A percentile compares a stretch with the other conserved stretches of the same genome.
Conservation (phyloP, 2,797 vertebrate species). For the Buphagus erythrorhynchus region DNA sequence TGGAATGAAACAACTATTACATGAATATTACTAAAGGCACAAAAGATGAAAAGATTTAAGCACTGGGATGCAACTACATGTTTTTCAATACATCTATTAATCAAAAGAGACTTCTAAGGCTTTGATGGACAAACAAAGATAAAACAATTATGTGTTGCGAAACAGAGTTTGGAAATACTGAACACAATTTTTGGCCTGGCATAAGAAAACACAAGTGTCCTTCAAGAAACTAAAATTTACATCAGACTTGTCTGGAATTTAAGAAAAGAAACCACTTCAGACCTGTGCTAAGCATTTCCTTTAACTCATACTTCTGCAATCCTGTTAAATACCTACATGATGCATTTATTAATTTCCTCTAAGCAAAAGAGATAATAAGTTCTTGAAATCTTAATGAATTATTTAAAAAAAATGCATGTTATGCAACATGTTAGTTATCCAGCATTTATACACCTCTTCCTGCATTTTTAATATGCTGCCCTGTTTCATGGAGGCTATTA, state of each 20-base stretch:
- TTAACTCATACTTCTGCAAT: neutral
- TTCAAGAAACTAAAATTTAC: constrained; percentile 23
- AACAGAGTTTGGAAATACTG: neutral
- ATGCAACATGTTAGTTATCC: neutral
- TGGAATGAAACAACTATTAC: neutral
- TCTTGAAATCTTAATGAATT: neutral
- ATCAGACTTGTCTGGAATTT: neutral
- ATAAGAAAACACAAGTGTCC: neutral
- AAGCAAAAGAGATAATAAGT: neutral
- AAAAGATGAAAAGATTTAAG: neutral
- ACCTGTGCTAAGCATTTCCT: neutral
- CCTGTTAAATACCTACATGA: neutral
- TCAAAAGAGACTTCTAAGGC: neutral
- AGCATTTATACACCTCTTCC: neutral
- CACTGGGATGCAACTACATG: neutral
- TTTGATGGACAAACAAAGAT: neutral
- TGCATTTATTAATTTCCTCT: neutral
- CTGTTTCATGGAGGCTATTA: neutral
- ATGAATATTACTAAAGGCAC: neutral
- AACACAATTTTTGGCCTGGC: neutral
- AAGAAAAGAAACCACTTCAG: neutral
- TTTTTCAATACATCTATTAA: neutral
- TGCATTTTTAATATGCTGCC: neutral
- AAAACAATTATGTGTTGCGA: neutral
- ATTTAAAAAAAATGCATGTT: neutral